phyloP scores from a whole-genome alignment of 1,140 invertebrate species.

The Neodiprion fabricii region DNA sequence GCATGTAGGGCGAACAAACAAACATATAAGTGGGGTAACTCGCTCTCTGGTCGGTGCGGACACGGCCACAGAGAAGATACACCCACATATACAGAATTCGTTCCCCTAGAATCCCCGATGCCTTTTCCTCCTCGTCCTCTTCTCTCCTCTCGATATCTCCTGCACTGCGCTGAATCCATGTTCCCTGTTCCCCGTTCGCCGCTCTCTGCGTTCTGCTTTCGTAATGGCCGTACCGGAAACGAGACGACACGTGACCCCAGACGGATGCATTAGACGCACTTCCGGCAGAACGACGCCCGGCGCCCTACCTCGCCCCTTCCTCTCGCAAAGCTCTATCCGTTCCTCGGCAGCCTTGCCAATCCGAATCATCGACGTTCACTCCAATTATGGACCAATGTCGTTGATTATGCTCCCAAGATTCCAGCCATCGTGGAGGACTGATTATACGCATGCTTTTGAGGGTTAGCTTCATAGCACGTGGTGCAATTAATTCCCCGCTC shows the following conservation, averaged over 20 bases:
- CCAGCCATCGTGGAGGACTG: no score
- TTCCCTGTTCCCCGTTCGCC: background rate
- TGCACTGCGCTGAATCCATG: background rate
- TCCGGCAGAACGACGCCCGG: conserved; percentile 57
- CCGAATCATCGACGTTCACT: background rate
- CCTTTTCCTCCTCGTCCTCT: no score
- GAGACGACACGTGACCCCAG: conserved; percentile 61
- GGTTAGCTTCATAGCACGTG: no score
- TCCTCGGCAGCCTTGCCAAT: background rate
- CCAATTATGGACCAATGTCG: no score
- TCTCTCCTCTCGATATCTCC: background rate
- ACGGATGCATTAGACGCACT: conserved; percentile 64
- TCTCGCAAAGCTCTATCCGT: background rate
- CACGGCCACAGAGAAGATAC: no score
- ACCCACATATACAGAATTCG: no score
- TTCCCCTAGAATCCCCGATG: background rate
- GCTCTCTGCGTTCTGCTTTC: conserved; percentile 45
- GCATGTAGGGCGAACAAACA: no score
- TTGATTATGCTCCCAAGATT: no score
- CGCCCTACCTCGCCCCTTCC: conserved; percentile 28
- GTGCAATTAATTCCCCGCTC: no score
- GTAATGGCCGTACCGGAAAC: conserved; percentile 59
- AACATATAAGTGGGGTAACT: no score
- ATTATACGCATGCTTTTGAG: no score
- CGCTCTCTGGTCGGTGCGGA: no score